A percentile compares a stretch with the other conserved stretches of the same genome.
These are phyloP conservation scores for Sus scrofa DNA, from an alignment of 2,113 vertebrate genomes.

Conservation along the genomic window DNA sequence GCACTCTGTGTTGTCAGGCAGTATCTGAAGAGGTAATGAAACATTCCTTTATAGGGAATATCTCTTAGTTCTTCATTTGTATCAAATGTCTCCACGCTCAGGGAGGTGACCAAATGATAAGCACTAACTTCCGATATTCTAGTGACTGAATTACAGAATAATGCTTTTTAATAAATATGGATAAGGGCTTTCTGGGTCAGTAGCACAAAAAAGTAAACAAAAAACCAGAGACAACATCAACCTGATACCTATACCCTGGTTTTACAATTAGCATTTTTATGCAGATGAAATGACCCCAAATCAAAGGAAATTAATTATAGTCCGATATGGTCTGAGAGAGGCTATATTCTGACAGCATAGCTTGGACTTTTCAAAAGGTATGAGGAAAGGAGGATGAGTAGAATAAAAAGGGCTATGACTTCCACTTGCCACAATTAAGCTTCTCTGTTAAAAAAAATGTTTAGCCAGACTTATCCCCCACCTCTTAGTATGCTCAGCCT, in stretches of 20 bases:
- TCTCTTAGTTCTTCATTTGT: neutral
- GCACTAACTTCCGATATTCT: neutral
- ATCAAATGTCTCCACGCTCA: slow-evolving; percentile 8
- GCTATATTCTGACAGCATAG: slow-evolving; percentile 23
- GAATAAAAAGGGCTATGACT: neutral
- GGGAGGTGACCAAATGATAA: slow-evolving; percentile 8
- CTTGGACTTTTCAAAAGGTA: slow-evolving; percentile 39
- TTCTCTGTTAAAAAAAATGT: neutral
- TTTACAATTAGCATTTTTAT: slow-evolving; percentile 55
- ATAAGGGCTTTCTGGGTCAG: neutral
- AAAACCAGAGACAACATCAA: neutral
- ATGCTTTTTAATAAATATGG: neutral
- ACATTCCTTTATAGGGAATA: neutral
- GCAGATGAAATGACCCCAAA: slow-evolving; percentile 5
- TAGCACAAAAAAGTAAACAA: neutral
- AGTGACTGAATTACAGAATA: slow-evolving; percentile 6
- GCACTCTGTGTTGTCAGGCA: neutral
- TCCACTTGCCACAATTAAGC: neutral
- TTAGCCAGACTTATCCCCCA: neutral
- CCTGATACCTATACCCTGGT: neutral
- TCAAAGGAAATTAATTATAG: slow-evolving; percentile 11
- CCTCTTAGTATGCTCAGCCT: neutral
- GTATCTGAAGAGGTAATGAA: neutral
- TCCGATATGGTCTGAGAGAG: neutral
- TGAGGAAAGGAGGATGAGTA: neutral